Evolutionary conservation across 2,888 invertebrate genomes (phyloP).

Genomic region (Hartigia nigra): DNA sequence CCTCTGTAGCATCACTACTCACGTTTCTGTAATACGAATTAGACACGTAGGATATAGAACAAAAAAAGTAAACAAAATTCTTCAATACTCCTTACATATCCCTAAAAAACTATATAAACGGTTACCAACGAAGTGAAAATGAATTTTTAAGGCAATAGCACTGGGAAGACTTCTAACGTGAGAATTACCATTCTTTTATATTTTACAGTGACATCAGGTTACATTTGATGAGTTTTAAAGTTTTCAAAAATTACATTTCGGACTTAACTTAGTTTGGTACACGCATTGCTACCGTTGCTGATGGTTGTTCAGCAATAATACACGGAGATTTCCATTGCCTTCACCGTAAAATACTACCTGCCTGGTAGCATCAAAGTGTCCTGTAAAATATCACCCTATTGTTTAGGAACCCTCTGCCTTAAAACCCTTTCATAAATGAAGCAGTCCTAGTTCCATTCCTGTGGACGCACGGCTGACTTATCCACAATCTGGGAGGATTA

Average conservation of each 20-base stretch:
- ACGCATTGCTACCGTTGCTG: background rate
- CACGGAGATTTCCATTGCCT: background rate
- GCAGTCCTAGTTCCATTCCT: slow-evolving; percentile 22
- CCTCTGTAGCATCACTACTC: background rate
- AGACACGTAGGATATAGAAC: background rate
- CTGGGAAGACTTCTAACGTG: background rate
- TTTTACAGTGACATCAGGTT: background rate
- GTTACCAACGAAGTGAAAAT: background rate
- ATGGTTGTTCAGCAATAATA: background rate
- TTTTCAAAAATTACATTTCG: background rate
- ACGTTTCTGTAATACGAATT: background rate
- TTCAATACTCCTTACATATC: background rate
- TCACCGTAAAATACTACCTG: background rate
- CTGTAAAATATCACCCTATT: background rate
- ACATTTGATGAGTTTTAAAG: background rate
- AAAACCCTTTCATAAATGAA: slow-evolving; percentile 4
- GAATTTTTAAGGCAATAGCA: background rate
- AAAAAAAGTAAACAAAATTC: background rate
- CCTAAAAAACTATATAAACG: background rate
- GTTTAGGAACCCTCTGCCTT: background rate
- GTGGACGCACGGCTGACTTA: slow-evolving; percentile 51
- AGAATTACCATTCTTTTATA: background rate
- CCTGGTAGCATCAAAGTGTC: background rate
- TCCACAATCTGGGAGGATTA: slow-evolving; percentile 60
- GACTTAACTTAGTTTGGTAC: background rate